phyloP scores from a whole-genome alignment of 2,113 vertebrate genomes.

The Balaeniceps rex region DNA sequence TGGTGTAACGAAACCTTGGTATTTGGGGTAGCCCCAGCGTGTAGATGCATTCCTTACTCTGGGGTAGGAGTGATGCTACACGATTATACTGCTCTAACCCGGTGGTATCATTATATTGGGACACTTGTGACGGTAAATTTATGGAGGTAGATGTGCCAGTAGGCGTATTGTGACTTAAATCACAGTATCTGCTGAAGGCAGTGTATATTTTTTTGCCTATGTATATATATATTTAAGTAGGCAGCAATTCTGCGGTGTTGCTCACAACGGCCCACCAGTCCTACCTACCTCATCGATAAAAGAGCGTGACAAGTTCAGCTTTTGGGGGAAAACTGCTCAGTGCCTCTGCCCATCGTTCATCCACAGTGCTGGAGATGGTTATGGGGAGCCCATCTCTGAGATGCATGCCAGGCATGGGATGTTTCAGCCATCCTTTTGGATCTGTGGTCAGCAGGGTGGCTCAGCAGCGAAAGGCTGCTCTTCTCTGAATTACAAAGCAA shows the following conservation, averaged over 20 bases:
- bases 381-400: rapidly evolving
- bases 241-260: neutral
- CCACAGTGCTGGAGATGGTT: rapidly evolving
- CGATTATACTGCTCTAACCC: neutral
- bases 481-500: neutral
- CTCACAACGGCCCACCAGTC: neutral
- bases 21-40: neutral
- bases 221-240: constrained; percentile 15
- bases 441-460: neutral
- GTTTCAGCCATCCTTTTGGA: neutral
- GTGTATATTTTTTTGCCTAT: neutral
- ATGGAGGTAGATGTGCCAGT: neutral
- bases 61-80: neutral
- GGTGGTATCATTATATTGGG: neutral
- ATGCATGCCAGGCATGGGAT: rapidly evolving
- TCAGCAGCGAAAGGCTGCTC: neutral
- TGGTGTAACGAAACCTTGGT: rapidly evolving
- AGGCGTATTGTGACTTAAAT: neutral
- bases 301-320: neutral
- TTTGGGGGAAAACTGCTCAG: rapidly evolving
- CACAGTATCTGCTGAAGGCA: constrained; percentile 10
- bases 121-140: neutral
- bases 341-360: neutral
- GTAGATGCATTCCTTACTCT: neutral
- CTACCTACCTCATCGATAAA: neutral